Conservation (phyloP, 2,113 vertebrate genomes). For the Forbesichthys agassizii region DNA sequence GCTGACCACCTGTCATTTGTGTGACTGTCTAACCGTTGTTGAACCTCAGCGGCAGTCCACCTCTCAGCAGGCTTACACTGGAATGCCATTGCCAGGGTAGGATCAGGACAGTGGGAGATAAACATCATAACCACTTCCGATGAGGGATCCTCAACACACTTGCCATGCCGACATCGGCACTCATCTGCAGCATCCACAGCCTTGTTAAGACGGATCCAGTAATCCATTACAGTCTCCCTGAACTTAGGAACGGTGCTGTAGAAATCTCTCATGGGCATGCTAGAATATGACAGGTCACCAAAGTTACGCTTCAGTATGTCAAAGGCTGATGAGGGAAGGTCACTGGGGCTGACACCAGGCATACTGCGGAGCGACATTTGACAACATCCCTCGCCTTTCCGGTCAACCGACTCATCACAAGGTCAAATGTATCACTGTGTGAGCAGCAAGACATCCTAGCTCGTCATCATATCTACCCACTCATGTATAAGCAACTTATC, state of each 20-base stretch:
- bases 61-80: too few relatives aligned
- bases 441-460: too few relatives aligned
- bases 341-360: background rate
- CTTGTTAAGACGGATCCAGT: background rate
- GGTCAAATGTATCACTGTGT: too few relatives aligned
- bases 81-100: too few relatives aligned
- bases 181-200: conserved; percentile 14
- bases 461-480: too few relatives aligned
- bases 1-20: too few relatives aligned
- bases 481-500: too few relatives aligned
- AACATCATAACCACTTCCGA: background rate
- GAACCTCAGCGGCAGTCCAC: too few relatives aligned
- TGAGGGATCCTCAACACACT: background rate
- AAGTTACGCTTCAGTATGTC: conserved; percentile 32
- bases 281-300: conserved; percentile 23
- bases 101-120: background rate
- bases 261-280: conserved; percentile 32
- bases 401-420: too few relatives aligned
- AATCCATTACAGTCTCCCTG: conserved; percentile 7
- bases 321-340: conserved; percentile 7
- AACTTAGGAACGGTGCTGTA: conserved; percentile 22
- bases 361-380: background rate
- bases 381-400: too few relatives aligned
- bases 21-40: too few relatives aligned
- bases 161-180: background rate